phyloP scores from a whole-genome alignment of 2,888 invertebrate genomes.

The Tineola bisselliella region DNA sequence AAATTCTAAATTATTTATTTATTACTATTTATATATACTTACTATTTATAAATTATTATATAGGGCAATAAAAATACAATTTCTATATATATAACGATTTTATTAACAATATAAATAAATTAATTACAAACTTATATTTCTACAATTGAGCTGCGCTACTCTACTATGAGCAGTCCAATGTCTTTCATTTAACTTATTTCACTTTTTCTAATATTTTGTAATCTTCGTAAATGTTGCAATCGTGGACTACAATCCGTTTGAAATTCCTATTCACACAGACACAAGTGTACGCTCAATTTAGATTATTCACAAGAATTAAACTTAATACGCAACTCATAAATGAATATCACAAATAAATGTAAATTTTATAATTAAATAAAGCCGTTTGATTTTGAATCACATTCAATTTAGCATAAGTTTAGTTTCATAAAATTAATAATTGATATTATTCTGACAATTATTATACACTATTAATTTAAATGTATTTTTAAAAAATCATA shows the following conservation, averaged over 20 bases:
- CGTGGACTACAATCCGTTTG: neutral
- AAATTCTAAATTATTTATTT: neutral
- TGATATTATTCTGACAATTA: too few relatives aligned
- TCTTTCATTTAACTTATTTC: constrained; percentile 30
- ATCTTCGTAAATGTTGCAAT: constrained; percentile 1
- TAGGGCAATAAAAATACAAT: constrained; percentile 22
- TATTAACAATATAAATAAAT: constrained; percentile 67
- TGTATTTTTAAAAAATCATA: too few relatives aligned
- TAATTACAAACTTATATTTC: constrained; percentile 63
- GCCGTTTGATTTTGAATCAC: too few relatives aligned
- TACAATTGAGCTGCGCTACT: constrained; percentile 67
- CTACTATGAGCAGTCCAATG: constrained; percentile 64
- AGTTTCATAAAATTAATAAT: too few relatives aligned
- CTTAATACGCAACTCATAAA: neutral
- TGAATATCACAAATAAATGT: neutral
- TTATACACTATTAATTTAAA: too few relatives aligned
- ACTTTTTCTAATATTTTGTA: neutral
- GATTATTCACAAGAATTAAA: neutral
- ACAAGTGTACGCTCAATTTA: neutral
- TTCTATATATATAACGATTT: constrained; percentile 62
- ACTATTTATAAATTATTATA: too few relatives aligned
- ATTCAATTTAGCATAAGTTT: too few relatives aligned
- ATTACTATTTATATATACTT: too few relatives aligned
- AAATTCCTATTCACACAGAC: neutral
- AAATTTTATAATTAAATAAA: neutral